Conservation (phyloP, 2,113 vertebrate genomes). For the Cathartes aura region DNA sequence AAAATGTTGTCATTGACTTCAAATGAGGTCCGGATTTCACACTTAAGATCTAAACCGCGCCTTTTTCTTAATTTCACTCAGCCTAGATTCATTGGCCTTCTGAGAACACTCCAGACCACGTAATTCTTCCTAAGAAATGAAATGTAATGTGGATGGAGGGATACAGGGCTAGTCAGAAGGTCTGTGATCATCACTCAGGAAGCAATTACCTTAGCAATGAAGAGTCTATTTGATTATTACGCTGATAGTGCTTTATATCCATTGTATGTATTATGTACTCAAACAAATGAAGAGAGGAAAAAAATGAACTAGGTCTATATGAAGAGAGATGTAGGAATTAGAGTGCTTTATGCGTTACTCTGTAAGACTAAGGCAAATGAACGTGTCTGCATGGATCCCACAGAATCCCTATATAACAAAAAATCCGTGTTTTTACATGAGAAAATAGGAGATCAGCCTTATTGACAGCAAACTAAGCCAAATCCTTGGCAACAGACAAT, state of each 20-base stretch:
- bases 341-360: neutral
- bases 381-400: neutral
- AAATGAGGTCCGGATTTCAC: neutral
- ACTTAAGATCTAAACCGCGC: neutral
- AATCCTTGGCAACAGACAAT: neutral
- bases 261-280: neutral
- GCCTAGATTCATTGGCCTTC: neutral
- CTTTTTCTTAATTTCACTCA: neutral
- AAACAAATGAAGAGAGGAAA: neutral
- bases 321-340: neutral
- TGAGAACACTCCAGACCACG: neutral
- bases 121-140: neutral
- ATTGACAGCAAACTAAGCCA: neutral
- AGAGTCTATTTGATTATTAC: constrained; percentile 18
- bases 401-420: neutral
- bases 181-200: neutral
- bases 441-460: neutral
- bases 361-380: neutral
- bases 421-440: neutral
- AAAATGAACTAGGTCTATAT: neutral
- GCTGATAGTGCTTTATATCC: neutral
- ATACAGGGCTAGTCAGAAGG: neutral
- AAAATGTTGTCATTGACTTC: neutral
- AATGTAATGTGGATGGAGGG: neutral
- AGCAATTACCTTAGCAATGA: neutral